A percentile compares a stretch with the other conserved stretches of the same genome.
These are phyloP conservation scores for Trachymyrmex septentrionalis DNA, from an alignment of 1,140 invertebrate genomes.

Conservation along the genomic window DNA sequence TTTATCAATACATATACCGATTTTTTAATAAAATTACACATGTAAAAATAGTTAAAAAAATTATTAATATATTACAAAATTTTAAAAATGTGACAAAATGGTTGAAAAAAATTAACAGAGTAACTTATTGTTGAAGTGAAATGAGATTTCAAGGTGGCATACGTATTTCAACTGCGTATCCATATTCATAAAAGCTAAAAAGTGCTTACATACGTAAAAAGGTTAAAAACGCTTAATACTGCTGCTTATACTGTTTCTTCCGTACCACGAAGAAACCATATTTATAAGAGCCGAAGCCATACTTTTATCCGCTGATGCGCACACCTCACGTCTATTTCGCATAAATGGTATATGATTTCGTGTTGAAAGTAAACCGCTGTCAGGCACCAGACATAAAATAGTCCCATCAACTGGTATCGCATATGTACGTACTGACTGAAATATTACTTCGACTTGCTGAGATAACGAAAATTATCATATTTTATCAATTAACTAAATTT, in stretches of 20 bases:
- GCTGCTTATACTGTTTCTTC: conserved; percentile 67
- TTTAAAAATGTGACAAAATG: neutral
- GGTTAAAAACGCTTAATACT: conserved; percentile 55
- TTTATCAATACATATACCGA: neutral
- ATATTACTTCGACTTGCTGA: neutral
- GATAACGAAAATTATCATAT: neutral
- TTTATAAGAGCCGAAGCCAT: conserved; percentile 79
- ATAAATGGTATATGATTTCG: neutral
- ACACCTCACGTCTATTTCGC: conserved; percentile 24
- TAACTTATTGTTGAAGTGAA: neutral
- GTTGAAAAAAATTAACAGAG: neutral
- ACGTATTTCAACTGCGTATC: conserved; percentile 22
- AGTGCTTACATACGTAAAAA: conserved; percentile 53
- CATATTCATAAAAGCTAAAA: conserved; percentile 55
- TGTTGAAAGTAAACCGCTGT: conserved; percentile 40
- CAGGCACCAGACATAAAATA: neutral
- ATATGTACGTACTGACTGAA: neutral
- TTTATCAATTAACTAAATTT: neutral
- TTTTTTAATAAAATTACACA: neutral
- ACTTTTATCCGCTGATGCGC: conserved; percentile 12
- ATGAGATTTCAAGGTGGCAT: conserved; percentile 8
- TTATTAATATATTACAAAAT: neutral
- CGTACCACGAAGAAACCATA: conserved; percentile 73
- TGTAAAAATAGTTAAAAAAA: neutral
- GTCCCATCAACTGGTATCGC: neutral